Conservation (phyloP, 2,888 invertebrate genomes). For the Troides helena region DNA sequence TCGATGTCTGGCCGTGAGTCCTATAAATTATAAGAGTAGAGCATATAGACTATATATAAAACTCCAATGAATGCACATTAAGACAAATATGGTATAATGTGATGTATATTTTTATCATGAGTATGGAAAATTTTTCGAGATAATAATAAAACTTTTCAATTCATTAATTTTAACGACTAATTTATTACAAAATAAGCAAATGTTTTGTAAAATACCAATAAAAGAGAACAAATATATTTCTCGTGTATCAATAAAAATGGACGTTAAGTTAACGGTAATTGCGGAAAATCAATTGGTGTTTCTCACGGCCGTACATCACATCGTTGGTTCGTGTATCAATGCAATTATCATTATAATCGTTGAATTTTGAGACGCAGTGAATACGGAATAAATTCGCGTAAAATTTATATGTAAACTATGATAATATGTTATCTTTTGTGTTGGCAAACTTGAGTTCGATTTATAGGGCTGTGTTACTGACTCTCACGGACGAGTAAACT, state of each 20-base stretch:
- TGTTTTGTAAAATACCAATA: constrained; percentile 6
- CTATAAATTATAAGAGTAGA: constrained; percentile 18
- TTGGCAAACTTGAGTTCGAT: constrained; percentile 46
- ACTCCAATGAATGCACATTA: background rate
- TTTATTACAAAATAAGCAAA: constrained; percentile 4
- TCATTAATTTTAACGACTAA: constrained; percentile 7
- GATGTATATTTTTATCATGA: background rate
- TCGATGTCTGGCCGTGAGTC: constrained; percentile 88
- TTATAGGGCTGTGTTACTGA: constrained; percentile 53
- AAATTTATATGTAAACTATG: constrained; percentile 81
- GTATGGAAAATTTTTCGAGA: background rate
- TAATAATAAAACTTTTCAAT: constrained; percentile 11
- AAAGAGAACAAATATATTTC: constrained; percentile 5
- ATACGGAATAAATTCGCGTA: constrained; percentile 77
- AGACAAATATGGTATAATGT: background rate
- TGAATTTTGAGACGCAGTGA: constrained; percentile 68
- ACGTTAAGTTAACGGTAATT: constrained; percentile 57
- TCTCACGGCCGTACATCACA: constrained; percentile 78
- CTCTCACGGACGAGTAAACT: constrained; percentile 77
- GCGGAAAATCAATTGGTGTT: constrained; percentile 72
- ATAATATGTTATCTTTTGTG: constrained; percentile 72
- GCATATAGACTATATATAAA: background rate
- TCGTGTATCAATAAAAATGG: constrained; percentile 53
- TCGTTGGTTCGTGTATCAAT: constrained; percentile 70
- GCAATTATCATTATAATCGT: constrained; percentile 77